phyloP scores from a whole-genome alignment of 2,113 vertebrate species.

The Oncorhynchus tshawytscha region DNA sequence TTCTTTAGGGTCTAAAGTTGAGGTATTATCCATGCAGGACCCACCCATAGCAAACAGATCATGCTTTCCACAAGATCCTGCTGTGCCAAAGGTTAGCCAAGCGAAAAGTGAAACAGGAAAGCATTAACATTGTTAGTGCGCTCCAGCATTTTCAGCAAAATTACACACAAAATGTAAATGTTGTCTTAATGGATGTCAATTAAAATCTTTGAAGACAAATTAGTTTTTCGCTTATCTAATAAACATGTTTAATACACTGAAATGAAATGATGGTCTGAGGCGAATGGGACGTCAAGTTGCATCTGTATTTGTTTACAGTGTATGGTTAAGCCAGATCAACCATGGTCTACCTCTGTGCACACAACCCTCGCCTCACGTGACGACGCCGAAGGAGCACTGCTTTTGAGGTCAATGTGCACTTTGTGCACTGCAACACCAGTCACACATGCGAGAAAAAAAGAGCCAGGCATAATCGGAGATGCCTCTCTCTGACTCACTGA shows the following conservation, averaged over 20 bases:
- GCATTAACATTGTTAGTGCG: not conserved
- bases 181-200: too few relatives aligned
- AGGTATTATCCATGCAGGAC: slow-evolving; percentile 28
- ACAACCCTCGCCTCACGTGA: slow-evolving; percentile 12
- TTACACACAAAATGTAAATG: too few relatives aligned
- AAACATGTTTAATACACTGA: not conserved
- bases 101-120: slow-evolving; percentile 28
- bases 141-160: not conserved
- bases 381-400: not conserved
- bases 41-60: slow-evolving; percentile 68
- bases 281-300: slow-evolving; percentile 13
- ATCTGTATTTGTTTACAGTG: slow-evolving; percentile 36
- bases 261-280: not conserved
- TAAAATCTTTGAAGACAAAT: too few relatives aligned
- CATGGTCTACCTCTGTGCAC: slow-evolving; percentile 23
- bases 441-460: not conserved
- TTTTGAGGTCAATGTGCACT: not conserved
- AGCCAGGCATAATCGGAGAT: slow-evolving; percentile 1
- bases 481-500: not conserved
- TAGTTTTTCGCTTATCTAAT: too few relatives aligned
- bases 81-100: slow-evolving; percentile 56
- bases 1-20: too few relatives aligned
- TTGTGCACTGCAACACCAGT: not conserved
- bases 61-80: slow-evolving; percentile 66
- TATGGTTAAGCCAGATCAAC: slow-evolving; percentile 25